phyloP scores from a whole-genome alignment of 2,888 invertebrate species.

The Penaeus monodon region DNA sequence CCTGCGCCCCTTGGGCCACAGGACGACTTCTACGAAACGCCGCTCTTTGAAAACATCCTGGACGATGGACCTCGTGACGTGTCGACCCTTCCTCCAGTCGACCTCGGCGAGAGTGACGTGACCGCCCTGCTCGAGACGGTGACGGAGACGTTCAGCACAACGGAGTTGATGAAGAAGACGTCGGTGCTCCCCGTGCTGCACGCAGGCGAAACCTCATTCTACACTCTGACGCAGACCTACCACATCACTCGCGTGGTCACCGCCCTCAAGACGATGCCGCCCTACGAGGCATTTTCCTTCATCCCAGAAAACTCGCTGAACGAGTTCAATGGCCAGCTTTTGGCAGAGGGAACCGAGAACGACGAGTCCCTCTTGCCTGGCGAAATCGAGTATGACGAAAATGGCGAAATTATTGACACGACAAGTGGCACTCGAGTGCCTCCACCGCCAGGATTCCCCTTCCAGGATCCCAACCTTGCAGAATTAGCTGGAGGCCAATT shows the following conservation, averaged over 20 bases:
- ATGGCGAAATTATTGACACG: slow-evolving; percentile 73
- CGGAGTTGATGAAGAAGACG: slow-evolving; percentile 88
- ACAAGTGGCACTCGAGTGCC: slow-evolving; percentile 55
- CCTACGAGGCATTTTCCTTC: slow-evolving; percentile 88
- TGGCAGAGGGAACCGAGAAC: slow-evolving; percentile 89
- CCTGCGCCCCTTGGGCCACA: slow-evolving; percentile 74
- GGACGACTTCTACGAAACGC: slow-evolving; percentile 79
- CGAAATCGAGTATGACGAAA: slow-evolving; percentile 87
- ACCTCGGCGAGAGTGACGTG: slow-evolving; percentile 86
- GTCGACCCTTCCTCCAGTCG: slow-evolving; percentile 85
- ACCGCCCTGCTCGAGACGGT: slow-evolving; percentile 76
- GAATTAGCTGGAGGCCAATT: slow-evolving; percentile 77
- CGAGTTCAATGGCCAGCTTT: slow-evolving; percentile 85
- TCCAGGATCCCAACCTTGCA: slow-evolving; percentile 62
- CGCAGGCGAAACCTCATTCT: slow-evolving; percentile 78
- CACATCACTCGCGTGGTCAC: slow-evolving; percentile 88
- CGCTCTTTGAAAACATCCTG: slow-evolving; percentile 72
- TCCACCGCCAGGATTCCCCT: slow-evolving; percentile 64
- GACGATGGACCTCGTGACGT: slow-evolving; percentile 71
- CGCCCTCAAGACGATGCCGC: slow-evolving; percentile 89
- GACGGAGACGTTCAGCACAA: slow-evolving; percentile 92
- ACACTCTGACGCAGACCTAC: slow-evolving; percentile 91
- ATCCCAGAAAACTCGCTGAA: slow-evolving; percentile 87
- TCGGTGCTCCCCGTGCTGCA: slow-evolving; percentile 87
- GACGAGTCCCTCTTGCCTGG: slow-evolving; percentile 73